Evolutionary conservation across 2,113 vertebrate genomes (phyloP).

Genomic region (Rhipidura dahli): DNA sequence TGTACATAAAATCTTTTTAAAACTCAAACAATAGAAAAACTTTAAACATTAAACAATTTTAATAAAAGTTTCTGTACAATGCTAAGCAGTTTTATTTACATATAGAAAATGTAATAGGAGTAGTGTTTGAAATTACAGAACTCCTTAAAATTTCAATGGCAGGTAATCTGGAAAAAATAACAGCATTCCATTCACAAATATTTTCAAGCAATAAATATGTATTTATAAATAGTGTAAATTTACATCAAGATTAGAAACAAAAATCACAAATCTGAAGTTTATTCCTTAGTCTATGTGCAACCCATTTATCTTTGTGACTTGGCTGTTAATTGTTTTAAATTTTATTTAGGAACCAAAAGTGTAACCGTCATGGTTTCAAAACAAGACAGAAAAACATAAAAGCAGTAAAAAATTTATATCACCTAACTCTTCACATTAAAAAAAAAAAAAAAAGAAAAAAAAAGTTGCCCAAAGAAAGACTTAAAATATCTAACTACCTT

Average conservation of each 20-base stretch:
- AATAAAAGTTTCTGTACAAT: constrained; percentile 94
- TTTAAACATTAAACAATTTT: constrained; percentile 96
- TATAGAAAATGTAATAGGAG: constrained; percentile 97
- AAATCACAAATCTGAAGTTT: constrained; percentile 98
- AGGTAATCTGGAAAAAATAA: constrained; percentile 98
- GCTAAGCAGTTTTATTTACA: constrained; percentile 96
- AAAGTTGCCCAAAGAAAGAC: constrained; percentile 82
- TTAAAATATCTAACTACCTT: constrained; percentile 88
- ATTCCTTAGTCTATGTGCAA: constrained; percentile 98
- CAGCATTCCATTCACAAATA: constrained; percentile 99
- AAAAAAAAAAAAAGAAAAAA: constrained; percentile 81
- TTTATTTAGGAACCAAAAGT: constrained; percentile 85
- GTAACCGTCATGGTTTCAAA: constrained; percentile 83
- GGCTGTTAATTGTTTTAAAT: constrained; percentile 86
- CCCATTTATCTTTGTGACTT: constrained; percentile 93
- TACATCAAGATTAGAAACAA: constrained; percentile 99
- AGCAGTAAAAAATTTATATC: constrained; percentile 83
- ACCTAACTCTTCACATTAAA: constrained; percentile 91
- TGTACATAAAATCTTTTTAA: constrained; percentile 84
- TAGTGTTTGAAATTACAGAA: constrained; percentile 93
- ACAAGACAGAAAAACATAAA: constrained; percentile 86
- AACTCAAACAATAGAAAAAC: constrained; percentile 90
- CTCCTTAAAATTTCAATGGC: constrained; percentile 99
- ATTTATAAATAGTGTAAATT: constrained; percentile 99
- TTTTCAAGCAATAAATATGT: constrained; percentile 99